A percentile compares a stretch with the other conserved stretches of the same genome.
Conservation (phyloP, 1,140 invertebrate species). For the Solenopsis fugax region DNA sequence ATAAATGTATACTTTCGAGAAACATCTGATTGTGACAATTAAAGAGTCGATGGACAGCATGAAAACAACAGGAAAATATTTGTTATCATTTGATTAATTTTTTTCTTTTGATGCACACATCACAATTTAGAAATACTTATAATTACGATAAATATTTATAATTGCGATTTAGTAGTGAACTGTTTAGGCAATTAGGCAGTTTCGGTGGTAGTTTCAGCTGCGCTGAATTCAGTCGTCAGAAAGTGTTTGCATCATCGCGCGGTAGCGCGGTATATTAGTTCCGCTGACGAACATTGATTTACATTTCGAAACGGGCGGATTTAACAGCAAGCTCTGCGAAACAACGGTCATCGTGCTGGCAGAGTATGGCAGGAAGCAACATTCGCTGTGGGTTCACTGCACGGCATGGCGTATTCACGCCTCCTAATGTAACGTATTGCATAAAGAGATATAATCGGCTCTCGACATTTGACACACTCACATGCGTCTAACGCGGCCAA, state of each 20-base stretch:
- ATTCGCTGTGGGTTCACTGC: constrained; percentile 60
- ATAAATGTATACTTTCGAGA: not conserved
- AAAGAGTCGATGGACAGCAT: not conserved
- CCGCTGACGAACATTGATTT: constrained; percentile 66
- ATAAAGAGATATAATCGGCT: constrained; percentile 71
- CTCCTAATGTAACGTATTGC: constrained; percentile 68
- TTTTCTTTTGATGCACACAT: not conserved
- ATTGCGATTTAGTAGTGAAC: not conserved
- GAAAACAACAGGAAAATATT: not conserved
- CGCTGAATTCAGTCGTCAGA: constrained; percentile 25
- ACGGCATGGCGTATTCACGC: constrained; percentile 55
- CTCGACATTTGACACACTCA: constrained; percentile 65
- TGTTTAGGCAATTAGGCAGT: not conserved
- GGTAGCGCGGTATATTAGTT: constrained; percentile 42
- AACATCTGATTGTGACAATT: not conserved
- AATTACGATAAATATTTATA: not conserved
- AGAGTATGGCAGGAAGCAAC: constrained; percentile 56
- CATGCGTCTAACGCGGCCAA: constrained; percentile 22
- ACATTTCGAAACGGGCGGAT: constrained; percentile 42
- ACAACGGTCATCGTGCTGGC: constrained; percentile 57
- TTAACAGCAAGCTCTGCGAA: constrained; percentile 50
- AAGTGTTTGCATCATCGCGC: constrained; percentile 13
- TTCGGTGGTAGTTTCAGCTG: not conserved
- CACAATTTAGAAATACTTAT: not conserved
- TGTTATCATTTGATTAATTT: not conserved